Conservation (phyloP, 30 jellyfish, hydroid and myxozoan species). For the Turritopsis dohrnii region DNA sequence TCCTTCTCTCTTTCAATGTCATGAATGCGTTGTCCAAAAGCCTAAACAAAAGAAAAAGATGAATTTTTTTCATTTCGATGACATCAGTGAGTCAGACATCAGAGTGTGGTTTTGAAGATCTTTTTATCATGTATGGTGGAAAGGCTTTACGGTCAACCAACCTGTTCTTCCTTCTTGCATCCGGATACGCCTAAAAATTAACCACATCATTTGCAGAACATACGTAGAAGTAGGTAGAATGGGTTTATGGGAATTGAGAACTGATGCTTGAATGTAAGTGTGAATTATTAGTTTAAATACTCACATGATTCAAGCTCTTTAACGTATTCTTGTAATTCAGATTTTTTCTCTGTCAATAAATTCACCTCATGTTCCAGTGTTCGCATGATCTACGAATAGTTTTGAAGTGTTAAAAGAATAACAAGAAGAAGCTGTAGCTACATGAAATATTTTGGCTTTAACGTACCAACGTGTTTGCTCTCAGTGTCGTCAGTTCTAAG, state of each 20-base stretch:
- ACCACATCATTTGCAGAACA: not conserved
- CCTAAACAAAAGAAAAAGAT: not conserved
- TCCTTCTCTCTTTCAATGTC: not conserved
- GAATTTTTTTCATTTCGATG: too few relatives aligned
- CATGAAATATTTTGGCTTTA: too few relatives aligned
- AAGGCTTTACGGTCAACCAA: too few relatives aligned
- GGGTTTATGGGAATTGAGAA: too few relatives aligned
- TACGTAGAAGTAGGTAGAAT: too few relatives aligned
- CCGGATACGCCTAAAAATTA: not conserved
- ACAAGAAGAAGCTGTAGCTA: too few relatives aligned
- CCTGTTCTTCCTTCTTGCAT: not conserved
- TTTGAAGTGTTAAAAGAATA: too few relatives aligned
- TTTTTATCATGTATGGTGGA: too few relatives aligned
- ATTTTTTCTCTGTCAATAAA: not conserved
- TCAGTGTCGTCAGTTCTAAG: constrained; percentile 9
- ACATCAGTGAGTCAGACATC: not conserved
- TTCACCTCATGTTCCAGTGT: constrained; percentile 10
- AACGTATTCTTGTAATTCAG: not conserved
- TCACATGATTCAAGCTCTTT: not conserved
- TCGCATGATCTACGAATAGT: constrained; percentile 9
- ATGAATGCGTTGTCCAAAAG: not conserved
- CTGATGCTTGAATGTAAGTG: too few relatives aligned
- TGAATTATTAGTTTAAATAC: too few relatives aligned
- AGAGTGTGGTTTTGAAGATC: too few relatives aligned
- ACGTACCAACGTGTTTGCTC: constrained; percentile 25